phyloP scores from a whole-genome alignment of 2,113 vertebrate species.

The Empidonax alnorum region DNA sequence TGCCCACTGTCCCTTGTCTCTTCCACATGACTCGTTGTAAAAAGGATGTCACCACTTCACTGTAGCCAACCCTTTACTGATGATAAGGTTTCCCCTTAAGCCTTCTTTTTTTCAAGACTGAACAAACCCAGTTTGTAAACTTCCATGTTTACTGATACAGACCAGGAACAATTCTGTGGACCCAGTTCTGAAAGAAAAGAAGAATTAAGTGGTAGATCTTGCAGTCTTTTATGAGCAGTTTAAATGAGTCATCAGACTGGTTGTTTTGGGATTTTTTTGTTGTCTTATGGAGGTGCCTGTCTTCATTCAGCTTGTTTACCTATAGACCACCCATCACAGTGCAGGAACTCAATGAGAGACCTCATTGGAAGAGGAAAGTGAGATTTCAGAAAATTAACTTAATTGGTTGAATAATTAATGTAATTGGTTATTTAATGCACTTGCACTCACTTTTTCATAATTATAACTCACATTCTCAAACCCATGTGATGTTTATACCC shows the following conservation, averaged over 20 bases:
- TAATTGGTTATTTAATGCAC: not conserved
- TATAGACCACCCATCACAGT: not conserved
- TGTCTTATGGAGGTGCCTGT: not conserved
- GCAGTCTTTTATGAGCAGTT: no score
- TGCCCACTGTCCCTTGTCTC: not conserved
- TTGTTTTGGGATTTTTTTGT: not conserved
- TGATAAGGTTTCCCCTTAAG: not conserved
- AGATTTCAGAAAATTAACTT: not conserved
- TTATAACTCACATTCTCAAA: not conserved
- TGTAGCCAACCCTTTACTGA: not conserved
- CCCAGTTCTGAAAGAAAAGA: not conserved
- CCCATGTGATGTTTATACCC: not conserved
- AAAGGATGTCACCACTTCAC: not conserved
- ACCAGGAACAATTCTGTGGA: not conserved
- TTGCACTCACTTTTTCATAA: not conserved
- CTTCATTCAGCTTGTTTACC: not conserved
- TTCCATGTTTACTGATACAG: not conserved
- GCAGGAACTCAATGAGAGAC: not conserved
- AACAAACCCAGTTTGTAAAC: not conserved
- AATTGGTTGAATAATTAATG: not conserved
- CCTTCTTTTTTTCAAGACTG: not conserved
- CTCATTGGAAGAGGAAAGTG: not conserved
- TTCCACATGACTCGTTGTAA: not conserved
- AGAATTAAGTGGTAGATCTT: not conserved
- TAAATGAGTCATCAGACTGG: not conserved